Evolutionary conservation across 2,888 invertebrate species (phyloP), one percentile per base, ranked within the genome.

Genomic region (Heliconius hortense): DNA sequence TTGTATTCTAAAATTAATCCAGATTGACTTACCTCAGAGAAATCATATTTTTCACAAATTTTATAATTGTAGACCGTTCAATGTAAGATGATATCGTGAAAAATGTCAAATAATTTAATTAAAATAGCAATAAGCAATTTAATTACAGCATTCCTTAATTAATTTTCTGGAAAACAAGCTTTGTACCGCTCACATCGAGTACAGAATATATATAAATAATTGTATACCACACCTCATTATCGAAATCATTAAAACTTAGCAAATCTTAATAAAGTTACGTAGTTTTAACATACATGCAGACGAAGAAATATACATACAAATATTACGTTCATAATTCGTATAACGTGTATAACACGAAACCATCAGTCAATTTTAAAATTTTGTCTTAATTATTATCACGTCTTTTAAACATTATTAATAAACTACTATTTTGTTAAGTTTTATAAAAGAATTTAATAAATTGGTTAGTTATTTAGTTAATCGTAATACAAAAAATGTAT

Each of bases 151-250:
- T 53, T 59, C 39, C 31, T 60, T 60, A 71, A 31, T 60, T 60
- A 59, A 71, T 71, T 60, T 71, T 43, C 59, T 43, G 26, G 39
- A n/a, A 70, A 70, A 70, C 24, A 60, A 59, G 59, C 24, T 60
- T 71, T 39, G 59, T 35, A 39, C 26, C 26, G 24, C 24, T 59
- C 21, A 59, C 35, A 39, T 39, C 5, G 35, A 60, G 39, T 60
- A 60, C 10, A 70, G 70, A 39, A 60, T 39, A 35, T 70, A 53
- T 28, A 70, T 35, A 39, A 24, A 35, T 56, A 24, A 24, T 39
- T 35, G 24, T 35, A 70, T 39, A 60, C 18, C 70, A 70, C 70
- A 60, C 39, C 71, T 60, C 71, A 60, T 71, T 71, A 71, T 59
- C 35, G 39, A 60, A 71, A 39, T 71, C 70, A 60, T 71, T 71